Base-by-base conservation (phyloP, 2,888 invertebrate genomes). In the Proisotoma minuta region DNA sequence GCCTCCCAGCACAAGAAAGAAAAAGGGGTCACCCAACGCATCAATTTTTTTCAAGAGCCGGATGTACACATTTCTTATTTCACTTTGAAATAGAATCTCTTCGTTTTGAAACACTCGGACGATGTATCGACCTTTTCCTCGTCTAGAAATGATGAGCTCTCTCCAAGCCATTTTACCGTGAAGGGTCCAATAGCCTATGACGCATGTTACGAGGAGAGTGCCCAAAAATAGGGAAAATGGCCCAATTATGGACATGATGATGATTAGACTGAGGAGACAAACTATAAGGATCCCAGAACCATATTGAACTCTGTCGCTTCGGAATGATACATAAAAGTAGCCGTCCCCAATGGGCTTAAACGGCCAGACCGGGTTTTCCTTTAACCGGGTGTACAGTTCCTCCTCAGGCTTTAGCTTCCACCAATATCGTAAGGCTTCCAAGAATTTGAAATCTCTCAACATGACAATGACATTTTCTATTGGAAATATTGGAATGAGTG, bases 241-340 rank as follows among this genome's bases (percentile, higher is more conserved):
- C 20, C 64, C 64, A 2, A 59, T 15, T 12, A 59, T 22, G 4
- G 20, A 4, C 10, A 54, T 54, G 28, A 48, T 49, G 2, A 54
- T 2, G 3, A 51, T 23, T 18, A 57, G 58, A 2, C 12, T 20
- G 5, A 54, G n/a, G 3, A 53, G 1, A 3, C 54, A 29, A 18
- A 15, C 39, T 23, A 61, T 15, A 1, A 65, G 34, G 20, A 47
- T 26, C 53, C 57, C 60, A 5, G 51, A 28, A 28, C 64, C 64
- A 51, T 65, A 65, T 1, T 52, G 57, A n/a, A 61, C 60, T 40
- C 64, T 60, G 50, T 65, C 64, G 28, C 64, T 65, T 53, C 61
- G 57, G n/a, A 61, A 57, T 2, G 57, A 26, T 5, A 59, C 64
- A 27, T 54, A 58, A 40, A 48, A 65, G 20, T 65, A 65, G 8